Conservation (phyloP, 92 coral and sea anemone genomes). For the Parazoanthus darwini region DNA sequence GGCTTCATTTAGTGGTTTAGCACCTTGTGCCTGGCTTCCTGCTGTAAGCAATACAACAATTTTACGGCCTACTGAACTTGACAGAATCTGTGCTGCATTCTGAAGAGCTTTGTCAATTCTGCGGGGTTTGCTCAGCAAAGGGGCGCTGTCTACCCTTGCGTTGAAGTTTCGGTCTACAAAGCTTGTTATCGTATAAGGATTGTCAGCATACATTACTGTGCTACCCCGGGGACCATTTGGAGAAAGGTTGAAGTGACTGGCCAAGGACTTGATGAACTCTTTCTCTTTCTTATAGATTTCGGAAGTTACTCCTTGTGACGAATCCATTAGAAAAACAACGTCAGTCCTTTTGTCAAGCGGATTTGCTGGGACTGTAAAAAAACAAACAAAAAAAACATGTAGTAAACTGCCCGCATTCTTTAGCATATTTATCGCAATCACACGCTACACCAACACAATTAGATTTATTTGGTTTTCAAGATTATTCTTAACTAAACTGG, state of each 20-base stretch:
- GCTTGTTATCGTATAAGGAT: slow-evolving; percentile 25
- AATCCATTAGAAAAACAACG: slow-evolving; percentile 48
- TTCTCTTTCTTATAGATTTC: slow-evolving; percentile 36
- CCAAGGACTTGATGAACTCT: slow-evolving; percentile 45
- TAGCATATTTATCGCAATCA: neutral
- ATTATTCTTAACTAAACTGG: too few relatives aligned
- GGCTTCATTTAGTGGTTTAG: slow-evolving; percentile 50
- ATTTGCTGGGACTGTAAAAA: neutral
- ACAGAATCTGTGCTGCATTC: neutral
- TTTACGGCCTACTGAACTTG: slow-evolving; percentile 39
- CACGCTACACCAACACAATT: neutral
- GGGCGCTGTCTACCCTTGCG: slow-evolving; percentile 17
- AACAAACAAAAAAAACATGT: too few relatives aligned
- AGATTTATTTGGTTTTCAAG: neutral
- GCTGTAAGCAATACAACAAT: slow-evolving; percentile 40
- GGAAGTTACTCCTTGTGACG: slow-evolving; percentile 44
- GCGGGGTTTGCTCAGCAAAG: slow-evolving; percentile 12
- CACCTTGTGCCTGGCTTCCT: slow-evolving; percentile 39
- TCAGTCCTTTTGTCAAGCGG: slow-evolving; percentile 28
- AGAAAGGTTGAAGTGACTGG: slow-evolving; percentile 40
- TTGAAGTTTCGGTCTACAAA: slow-evolving; percentile 15
- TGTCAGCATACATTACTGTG: slow-evolving; percentile 47
- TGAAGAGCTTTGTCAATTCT: slow-evolving; percentile 43
- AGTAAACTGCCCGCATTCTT: neutral
- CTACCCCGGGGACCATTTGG: slow-evolving; percentile 44